Percentiles rank a stretch among this genome's conserved stretches.
phyloP scores from a whole-genome alignment of 2,113 vertebrate genomes.

The Psettodes erumei region DNA sequence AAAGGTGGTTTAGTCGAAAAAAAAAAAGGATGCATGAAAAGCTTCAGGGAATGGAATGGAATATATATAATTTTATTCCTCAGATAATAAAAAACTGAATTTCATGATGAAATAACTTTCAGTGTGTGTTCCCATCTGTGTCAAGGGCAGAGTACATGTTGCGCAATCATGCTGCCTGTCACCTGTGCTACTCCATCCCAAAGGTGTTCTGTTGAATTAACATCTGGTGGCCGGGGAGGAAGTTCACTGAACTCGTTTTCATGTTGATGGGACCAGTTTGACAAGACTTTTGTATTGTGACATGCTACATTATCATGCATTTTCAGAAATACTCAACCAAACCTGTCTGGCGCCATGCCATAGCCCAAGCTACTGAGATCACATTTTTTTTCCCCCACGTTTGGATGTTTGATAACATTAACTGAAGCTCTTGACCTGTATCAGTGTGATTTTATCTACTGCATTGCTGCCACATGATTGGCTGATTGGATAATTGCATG shows the following conservation, averaged over 20 bases:
- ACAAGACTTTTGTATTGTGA: not conserved
- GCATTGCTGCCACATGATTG: no score
- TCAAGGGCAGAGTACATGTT: constrained; percentile 13
- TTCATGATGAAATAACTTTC: constrained; percentile 5
- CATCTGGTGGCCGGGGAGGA: not conserved
- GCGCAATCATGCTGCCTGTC: not conserved
- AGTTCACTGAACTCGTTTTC: not conserved
- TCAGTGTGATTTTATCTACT: not conserved
- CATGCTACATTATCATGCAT: not conserved
- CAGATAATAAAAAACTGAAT: not conserved
- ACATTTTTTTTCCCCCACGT: no score
- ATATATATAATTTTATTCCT: not conserved
- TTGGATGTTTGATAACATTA: not conserved
- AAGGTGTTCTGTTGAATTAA: not conserved
- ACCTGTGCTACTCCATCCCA: not conserved
- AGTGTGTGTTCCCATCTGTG: constrained; percentile 12
- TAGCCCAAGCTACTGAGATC: not conserved
- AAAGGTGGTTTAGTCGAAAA: not conserved
- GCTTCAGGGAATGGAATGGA: not conserved
- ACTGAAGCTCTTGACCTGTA: not conserved
- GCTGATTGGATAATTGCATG: no score
- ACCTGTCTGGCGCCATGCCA: not conserved
- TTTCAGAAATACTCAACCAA: not conserved
- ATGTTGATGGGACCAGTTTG: not conserved
- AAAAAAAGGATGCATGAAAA: not conserved